Conservation (phyloP, 2,888 invertebrate genomes). For the Phaonia tiefii region DNA sequence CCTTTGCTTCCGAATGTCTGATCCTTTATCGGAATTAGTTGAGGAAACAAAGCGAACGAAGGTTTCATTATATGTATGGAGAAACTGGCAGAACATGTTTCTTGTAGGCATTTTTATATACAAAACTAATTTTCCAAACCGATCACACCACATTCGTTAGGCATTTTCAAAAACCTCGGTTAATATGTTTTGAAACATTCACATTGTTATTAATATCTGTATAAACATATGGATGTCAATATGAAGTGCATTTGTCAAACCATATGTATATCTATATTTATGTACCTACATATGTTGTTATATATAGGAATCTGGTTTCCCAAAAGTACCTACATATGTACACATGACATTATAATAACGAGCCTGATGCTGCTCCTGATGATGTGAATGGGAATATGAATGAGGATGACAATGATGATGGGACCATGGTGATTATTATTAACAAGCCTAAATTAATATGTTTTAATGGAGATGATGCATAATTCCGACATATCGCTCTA, state of each 20-base stretch:
- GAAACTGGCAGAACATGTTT: too few species aligned
- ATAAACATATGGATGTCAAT: conserved; percentile 10
- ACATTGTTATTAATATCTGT: conserved; percentile 23
- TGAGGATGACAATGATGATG: conserved; percentile 13
- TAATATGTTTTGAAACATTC: conserved; percentile 30
- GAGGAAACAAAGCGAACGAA: too few species aligned
- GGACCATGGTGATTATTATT: conserved; percentile 46
- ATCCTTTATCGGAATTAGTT: too few species aligned
- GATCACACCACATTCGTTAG: neutral
- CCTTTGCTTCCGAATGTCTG: too few species aligned
- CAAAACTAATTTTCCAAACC: neutral
- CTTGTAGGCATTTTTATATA: too few species aligned
- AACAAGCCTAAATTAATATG: conserved; percentile 76
- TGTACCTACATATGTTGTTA: neutral
- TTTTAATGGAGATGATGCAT: conserved; percentile 77
- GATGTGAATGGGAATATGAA: neutral
- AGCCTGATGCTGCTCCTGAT: neutral
- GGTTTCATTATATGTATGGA: too few species aligned
- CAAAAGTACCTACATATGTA: conserved; percentile 12
- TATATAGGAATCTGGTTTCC: neutral
- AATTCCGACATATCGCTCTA: conserved; percentile 71
- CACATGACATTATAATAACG: conserved; percentile 10
- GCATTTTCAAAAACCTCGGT: conserved; percentile 23
- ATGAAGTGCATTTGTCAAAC: neutral
- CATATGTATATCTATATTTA: neutral